Conservation (phyloP, 1,140 invertebrate species). For the Drosophila aff. region DNA sequence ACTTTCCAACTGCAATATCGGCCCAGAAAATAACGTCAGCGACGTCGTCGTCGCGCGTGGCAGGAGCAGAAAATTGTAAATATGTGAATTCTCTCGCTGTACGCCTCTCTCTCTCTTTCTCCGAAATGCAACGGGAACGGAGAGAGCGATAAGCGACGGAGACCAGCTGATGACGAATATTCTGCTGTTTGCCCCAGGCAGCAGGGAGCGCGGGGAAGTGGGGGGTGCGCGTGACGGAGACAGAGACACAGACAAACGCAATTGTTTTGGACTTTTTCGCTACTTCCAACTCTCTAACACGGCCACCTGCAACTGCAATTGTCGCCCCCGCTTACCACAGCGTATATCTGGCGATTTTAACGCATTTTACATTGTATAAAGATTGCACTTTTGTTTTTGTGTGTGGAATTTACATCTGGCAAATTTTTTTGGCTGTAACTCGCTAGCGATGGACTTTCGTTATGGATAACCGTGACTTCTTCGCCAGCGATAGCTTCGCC, state of each 20-base stretch:
- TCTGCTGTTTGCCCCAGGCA: constrained; percentile 47
- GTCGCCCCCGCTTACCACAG: constrained; percentile 25
- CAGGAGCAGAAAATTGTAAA: constrained; percentile 33
- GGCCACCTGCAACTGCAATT: neutral
- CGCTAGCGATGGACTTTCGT: constrained; percentile 22
- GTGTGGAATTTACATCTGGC: constrained; percentile 47
- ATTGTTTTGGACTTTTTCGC: constrained; percentile 24
- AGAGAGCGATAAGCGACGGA: constrained; percentile 32
- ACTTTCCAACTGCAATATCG: constrained; percentile 26
- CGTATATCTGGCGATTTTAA: constrained; percentile 14
- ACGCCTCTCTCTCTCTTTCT: constrained; percentile 26
- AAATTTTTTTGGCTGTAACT: constrained; percentile 53
- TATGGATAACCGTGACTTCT: constrained; percentile 17
- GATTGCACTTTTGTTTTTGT: constrained; percentile 50
- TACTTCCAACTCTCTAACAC: neutral
- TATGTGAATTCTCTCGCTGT: constrained; percentile 27
- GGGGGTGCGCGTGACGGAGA: constrained; percentile 35
- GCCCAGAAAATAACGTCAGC: constrained; percentile 20
- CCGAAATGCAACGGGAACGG: constrained; percentile 46
- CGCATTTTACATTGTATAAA: constrained; percentile 42
- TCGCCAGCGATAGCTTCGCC: constrained; percentile 18
- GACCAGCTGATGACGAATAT: constrained; percentile 81
- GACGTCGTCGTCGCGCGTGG: constrained; percentile 23
- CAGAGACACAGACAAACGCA: constrained; percentile 29
- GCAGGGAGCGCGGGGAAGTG: neutral